Base-by-base conservation (phyloP, 2,888 invertebrate species). In the Pasiphila rectangulata region DNA sequence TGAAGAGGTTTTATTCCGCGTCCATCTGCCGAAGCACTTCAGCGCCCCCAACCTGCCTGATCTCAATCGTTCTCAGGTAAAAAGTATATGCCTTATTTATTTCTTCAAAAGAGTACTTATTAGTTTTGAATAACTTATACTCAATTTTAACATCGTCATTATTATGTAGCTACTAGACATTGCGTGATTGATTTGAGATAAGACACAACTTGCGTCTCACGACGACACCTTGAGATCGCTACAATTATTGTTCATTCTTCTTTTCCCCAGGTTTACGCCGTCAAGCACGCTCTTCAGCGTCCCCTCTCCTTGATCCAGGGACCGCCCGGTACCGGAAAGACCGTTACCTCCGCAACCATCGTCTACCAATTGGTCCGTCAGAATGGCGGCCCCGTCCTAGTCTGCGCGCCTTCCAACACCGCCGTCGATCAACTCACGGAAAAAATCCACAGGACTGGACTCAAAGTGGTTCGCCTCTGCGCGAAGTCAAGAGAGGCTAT, bases 381-480 rank as follows among this genome's bases (percentile, higher is more conserved):
- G 72, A 97, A 94, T 62, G 96, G 96, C 2, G 96, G 96, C 1
- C 96, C 97, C 0, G 98, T 99, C 0, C 90, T 99, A 1, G 99
- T 99, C 0, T 99, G 99, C 77, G 99, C 99, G 0, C 99, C 99
- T 0, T 98, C 98, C 51, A 99, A 99, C 82, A 99, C 99, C 1
- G 99, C 99, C 15, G 99, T 99, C 0, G 99, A 99, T 81, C 99
- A 99, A 71, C 90, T 99, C 10, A 99, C 99, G 0, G 99, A 99
- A 79, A 99, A 99, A 82, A 99, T 99, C 43, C 99, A 99, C 79
- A 92, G 94, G 59, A 99, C 99, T 3, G 99, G 98, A 35, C 90
- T 99, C 25, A 99, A 98, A 83, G 91, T 91, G 2, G 98, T 99
- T 1, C 91, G 99, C 0, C 91, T 99, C 5, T 99, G 98, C 83